Percentiles rank a stretch among this genome's conserved stretches.
phyloP scores from a whole-genome alignment of 2,797 vertebrate genomes.

The Eurystomus glaucurus region DNA sequence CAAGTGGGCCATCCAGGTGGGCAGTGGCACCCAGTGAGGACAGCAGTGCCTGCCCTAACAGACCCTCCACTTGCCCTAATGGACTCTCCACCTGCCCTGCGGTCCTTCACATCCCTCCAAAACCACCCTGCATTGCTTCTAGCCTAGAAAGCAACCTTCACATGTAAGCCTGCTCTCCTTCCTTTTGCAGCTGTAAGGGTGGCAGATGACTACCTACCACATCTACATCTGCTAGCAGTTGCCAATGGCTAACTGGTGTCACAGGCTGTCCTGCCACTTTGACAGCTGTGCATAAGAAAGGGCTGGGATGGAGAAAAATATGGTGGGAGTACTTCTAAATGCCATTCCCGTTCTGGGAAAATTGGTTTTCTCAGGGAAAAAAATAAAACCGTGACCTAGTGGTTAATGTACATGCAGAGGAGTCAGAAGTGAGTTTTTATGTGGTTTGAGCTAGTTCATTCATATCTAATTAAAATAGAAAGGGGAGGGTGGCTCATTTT shows the following conservation, averaged over 20 bases:
- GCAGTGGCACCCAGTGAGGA: background rate
- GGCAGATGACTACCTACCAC: background rate
- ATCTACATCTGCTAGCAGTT: background rate
- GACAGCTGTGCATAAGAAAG: background rate
- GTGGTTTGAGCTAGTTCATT: slow-evolving; percentile 59
- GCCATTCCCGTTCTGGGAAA: background rate
- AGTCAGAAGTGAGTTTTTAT: slow-evolving; percentile 55
- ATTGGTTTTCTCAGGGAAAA: slow-evolving; percentile 36
- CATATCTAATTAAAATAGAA: slow-evolving; percentile 46
- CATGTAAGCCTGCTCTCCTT: background rate
- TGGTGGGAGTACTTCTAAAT: background rate
- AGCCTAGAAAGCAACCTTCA: background rate
- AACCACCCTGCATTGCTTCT: background rate
- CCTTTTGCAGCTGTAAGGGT: background rate
- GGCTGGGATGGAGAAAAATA: background rate
- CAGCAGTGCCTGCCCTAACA: background rate
- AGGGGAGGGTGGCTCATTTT: slow-evolving; percentile 34
- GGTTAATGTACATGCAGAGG: slow-evolving; percentile 46
- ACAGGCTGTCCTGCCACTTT: rapidly evolving
- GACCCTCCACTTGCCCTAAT: background rate
- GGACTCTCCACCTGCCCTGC: background rate
- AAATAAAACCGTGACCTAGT: background rate
- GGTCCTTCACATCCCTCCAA: rapidly evolving
- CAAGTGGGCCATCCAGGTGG: background rate
- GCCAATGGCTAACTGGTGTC: background rate